Base-by-base conservation (phyloP, 2,888 invertebrate genomes). In the Nephrotoma appendiculata region DNA sequence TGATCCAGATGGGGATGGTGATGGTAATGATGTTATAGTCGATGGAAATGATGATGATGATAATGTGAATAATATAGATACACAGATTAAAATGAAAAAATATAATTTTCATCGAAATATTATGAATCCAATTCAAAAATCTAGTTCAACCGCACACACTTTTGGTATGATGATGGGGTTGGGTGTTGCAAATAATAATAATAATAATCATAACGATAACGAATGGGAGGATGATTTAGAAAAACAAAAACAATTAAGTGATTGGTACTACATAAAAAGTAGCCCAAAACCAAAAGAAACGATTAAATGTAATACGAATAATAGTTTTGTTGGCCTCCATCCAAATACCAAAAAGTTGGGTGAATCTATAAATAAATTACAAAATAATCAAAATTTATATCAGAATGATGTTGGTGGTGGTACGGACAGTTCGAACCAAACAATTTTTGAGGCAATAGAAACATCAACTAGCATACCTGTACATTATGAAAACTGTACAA, bases 231-330 rank as follows among this genome's bases (percentile, higher is more conserved):
- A 85, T 44, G 88, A 87, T 84, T 31, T 86, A 11, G 87, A 88
- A 86, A 89, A 89, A 87, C 89, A 89, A 86, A 89, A 88, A 87
- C 88, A 89, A 87, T 88, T 89, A n/a, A 89, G 89, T 87, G 89
- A 89, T 87, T 89, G 89, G 89, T 89, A 89, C 88, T 89, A 89
- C 86, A 89, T 89, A 86, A 89, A 89, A 87, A 88, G 88, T n/a
- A 88, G 87, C 86, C 88, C 88, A 48, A 87, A 87, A 86, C 86
- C 88, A n/a, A 87, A 87, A 87, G 87, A 86, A 19, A 48, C 48
- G 43, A 71, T 71, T 71, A 71, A 71, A 31, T 71, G 71, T 71
- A 71, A 71, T 71, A 71, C 71, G 31, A 71, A 71, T 71, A 71
- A 71, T 71, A 71, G 71, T 71, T 31, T 71, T 71, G 31, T 71